Evolutionary conservation across 2,797 vertebrate genomes (phyloP), one percentile per base, ranked within the genome.

Genomic region (Hipposideros larvatus): DNA sequence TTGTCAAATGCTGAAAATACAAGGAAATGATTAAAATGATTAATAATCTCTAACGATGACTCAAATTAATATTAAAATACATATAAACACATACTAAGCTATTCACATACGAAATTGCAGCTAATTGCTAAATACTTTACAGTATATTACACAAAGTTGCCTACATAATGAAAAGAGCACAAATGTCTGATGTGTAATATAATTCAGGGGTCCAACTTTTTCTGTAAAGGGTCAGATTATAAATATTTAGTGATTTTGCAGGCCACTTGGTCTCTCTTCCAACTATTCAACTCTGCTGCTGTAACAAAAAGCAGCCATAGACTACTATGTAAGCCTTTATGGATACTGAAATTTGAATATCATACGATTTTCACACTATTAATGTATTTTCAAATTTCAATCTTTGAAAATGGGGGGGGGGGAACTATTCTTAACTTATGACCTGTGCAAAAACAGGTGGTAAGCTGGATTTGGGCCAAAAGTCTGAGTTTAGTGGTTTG

Each of bases 51-150:
- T 73, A 41, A 75, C 70, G 28, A 51, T 74, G 31, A 74, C 24
- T 18, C 57, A 73, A 87, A 83, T 61, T 79, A 78, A 73, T 28
- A 87, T 65, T 46, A 86, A 91, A 53, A 79, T 31, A 74, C 78
- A 31, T 41, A 46, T 26, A 79, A 84, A 59, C 11, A 37, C 3
- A 66, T 46, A 37, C n/a, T 70, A 46, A 85, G 18, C 1, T 65
- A 53, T 26, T 68, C 53, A 68, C 51, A 87, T 21, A 66, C 6
- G 73, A 90, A 95, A 87, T 31, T 82, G 28, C 4, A 78, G 57
- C 26, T 55, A 71, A 24, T 68, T 65, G 21, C 1, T 66, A 57
- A 83, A 92, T 82, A 22, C 0, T 61, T 79, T 31, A 34, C 22
- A 68, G 3, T 16, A 2, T 37, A 26, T 24, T 85, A 59, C 15